Evolutionary conservation across 2,888 invertebrate species (phyloP).

Genomic region (Leptopilina drosophilae): DNA sequence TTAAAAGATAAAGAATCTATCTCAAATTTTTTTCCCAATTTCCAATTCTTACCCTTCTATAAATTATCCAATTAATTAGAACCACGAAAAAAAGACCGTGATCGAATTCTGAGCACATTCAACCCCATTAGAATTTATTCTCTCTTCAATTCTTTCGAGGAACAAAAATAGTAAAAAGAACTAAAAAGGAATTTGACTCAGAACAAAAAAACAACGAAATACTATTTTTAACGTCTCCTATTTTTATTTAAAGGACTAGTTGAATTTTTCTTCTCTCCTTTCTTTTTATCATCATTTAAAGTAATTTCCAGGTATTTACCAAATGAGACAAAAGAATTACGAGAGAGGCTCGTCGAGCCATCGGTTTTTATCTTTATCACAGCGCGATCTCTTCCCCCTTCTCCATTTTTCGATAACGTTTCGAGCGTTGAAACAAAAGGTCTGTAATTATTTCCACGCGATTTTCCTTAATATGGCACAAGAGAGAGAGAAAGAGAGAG

Average conservation of each 20-base stretch:
- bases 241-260: not conserved
- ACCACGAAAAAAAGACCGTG: too few species aligned
- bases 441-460: constrained; percentile 65
- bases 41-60: too few species aligned
- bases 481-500: not conserved
- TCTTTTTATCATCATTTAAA: not conserved
- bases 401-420: constrained; percentile 45
- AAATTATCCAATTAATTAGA: too few species aligned
- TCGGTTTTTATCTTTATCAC: constrained; percentile 48
- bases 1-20: too few species aligned
- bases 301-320: constrained; percentile 16
- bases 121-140: too few species aligned
- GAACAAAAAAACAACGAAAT: not conserved
- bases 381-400: constrained; percentile 36
- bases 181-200: not conserved
- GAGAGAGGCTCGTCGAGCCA: constrained; percentile 49
- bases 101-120: too few species aligned
- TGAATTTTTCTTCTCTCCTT: not conserved
- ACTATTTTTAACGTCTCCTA: not conserved
- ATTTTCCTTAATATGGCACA: constrained; percentile 57
- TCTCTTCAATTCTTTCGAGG: too few species aligned
- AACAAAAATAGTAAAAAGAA: too few species aligned
- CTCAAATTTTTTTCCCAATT: too few species aligned
- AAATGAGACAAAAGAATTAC: constrained; percentile 15
- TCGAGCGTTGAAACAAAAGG: constrained; percentile 46